Evolutionary conservation across 1,140 invertebrate genomes (phyloP), one percentile per base, ranked within the genome.

Genomic region (Brachionus paranguensis): DNA sequence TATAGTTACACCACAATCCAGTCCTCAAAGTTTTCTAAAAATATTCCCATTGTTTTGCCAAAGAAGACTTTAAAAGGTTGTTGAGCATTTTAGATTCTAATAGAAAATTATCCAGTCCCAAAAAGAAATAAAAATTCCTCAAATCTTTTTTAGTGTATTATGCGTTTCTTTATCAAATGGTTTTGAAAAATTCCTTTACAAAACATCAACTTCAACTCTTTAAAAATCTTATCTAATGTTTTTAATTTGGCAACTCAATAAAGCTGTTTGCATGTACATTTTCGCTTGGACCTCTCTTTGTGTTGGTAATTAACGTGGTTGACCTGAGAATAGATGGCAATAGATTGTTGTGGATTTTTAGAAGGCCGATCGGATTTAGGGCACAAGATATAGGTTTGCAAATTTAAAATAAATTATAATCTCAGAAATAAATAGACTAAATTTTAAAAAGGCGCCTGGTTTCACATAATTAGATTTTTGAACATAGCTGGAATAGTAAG

Each of bases 231-330:
- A 2, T 33, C 7, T 84, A 84, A 41, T 83, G 14, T 68, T 70
- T 37, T 72, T 47, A 41, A 45, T 78, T 27, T 27, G 6, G 0
- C 6, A 29, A 47, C 7, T 33, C 64, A 33, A 86, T 86, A 33
- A 85, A 91, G 90, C 78, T 91, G 76, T 91, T 91, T 88, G 88
- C 90, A 7, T 88, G 88, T 3, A 89, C 90, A 0, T 88, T 90
- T 47, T 89, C 90, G 4, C 84, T 91, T 43, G 90, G 89, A 8
- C 90, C 90, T 2, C 78, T 90, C n/a, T 84, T 91, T 68, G 89
- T 88, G 6, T 85, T 90, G 6, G n/a, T 89, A 1, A 87, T 87
- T 50, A 88, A 87, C 68, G 37, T 88, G 1, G 85, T 90, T 10
- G 90, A 91, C 84, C 85, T 89, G 12, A 84, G 87, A 78, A 86